Evolutionary conservation across 2,797 vertebrate genomes (phyloP).

Genomic region (Etheostoma nigrum): DNA sequence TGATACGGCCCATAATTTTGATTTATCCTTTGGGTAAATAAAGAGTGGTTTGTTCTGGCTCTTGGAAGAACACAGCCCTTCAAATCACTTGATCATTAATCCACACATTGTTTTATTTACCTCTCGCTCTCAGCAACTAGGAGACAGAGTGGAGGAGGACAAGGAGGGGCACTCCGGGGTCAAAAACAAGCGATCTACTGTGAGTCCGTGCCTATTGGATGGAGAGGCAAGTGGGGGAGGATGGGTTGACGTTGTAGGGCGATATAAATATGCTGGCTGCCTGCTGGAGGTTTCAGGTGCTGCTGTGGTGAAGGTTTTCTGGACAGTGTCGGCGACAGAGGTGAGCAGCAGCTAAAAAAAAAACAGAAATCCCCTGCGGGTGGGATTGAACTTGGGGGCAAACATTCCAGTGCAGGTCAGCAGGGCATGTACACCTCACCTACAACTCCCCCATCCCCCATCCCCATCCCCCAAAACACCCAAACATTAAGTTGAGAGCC

Average conservation of each 20-base stretch:
- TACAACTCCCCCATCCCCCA: constrained; percentile 25
- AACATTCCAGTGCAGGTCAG: constrained; percentile 71
- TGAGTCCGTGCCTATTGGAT: constrained; percentile 56
- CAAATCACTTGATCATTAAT: constrained; percentile 86
- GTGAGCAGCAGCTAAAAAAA: constrained; percentile 49
- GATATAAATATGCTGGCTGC: constrained; percentile 74
- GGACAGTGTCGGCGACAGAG: constrained; percentile 71
- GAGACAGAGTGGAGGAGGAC: constrained; percentile 74
- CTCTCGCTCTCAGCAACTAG: constrained; percentile 77
- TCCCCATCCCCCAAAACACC: constrained; percentile 21
- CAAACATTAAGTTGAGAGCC: constrained; percentile 22
- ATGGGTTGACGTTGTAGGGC: constrained; percentile 60
- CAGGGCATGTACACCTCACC: constrained; percentile 51
- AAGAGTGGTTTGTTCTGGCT: constrained; percentile 71
- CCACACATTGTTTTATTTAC: constrained; percentile 87
- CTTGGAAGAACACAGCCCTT: constrained; percentile 74
- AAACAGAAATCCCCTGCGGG: constrained; percentile 59
- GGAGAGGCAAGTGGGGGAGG: constrained; percentile 50
- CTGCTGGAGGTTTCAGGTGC: constrained; percentile 67
- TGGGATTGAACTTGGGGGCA: constrained; percentile 63
- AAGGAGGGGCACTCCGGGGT: constrained; percentile 67
- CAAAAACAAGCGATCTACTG: constrained; percentile 78
- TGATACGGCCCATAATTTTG: constrained; percentile 84
- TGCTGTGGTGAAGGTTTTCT: constrained; percentile 64
- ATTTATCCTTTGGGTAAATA: constrained; percentile 84